phyloP scores from a whole-genome alignment of 2,888 invertebrate species.

The Priapulus caudatus region DNA sequence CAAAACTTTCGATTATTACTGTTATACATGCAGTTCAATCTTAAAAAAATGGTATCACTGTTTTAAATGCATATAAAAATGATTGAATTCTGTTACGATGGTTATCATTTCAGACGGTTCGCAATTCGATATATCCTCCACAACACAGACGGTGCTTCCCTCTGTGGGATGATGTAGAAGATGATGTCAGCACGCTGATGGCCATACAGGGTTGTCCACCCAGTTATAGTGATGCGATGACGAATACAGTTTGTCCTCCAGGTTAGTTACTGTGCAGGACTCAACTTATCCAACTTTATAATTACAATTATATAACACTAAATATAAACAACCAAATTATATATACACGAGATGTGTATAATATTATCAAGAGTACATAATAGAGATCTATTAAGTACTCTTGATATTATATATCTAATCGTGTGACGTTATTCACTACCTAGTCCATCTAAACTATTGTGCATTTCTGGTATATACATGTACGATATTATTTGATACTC shows the following conservation, averaged over 20 bases:
- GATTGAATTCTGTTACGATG: no score
- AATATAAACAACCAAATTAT: no score
- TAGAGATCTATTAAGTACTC: no score
- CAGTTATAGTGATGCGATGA: neutral
- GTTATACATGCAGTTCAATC: no score
- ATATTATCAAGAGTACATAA: no score
- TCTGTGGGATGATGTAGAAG: constrained; percentile 1
- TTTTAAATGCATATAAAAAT: no score
- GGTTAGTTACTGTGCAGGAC: neutral
- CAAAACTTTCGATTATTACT: no score
- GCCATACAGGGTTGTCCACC: neutral
- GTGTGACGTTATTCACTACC: no score
- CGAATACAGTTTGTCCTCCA: neutral
- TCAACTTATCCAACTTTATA: neutral
- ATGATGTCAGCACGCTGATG: constrained; percentile 1
- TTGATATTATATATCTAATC: no score
- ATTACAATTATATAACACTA: neutral
- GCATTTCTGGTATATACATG: neutral
- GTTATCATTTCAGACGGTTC: neutral
- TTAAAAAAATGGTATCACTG: no score
- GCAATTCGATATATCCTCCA: neutral
- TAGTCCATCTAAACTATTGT: neutral
- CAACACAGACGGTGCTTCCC: neutral
- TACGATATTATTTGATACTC: no score
- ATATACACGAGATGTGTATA: no score